Evolutionary conservation across 2,113 vertebrate genomes (phyloP), one percentile per base, ranked within the genome.

Genomic region (Lepus europaeus): DNA sequence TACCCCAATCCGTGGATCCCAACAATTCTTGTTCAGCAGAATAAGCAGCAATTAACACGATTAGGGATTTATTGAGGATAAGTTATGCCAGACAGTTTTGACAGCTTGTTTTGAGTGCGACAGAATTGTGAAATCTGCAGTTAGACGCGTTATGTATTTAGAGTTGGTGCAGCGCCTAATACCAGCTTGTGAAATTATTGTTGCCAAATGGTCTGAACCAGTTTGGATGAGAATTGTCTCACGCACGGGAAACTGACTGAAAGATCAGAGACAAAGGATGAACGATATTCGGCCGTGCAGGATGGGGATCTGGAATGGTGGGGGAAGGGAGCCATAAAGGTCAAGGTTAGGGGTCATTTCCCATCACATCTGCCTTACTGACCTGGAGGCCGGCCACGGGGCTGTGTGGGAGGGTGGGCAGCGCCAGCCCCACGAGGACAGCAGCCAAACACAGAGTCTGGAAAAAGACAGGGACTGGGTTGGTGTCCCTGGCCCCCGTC

Each of bases 21-120:
- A 53, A 94, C 87, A 36, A 77, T 94, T 53, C 91, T 72, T 49
- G 87, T 83, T 91, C 89, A 49, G 89, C 13, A 83, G 89, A 90
- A 88, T 94, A 53, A 94, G 96, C 95, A 92, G 90, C 93, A 93
- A 94, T 96, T 90, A 97, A 68, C 78, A 66, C 81, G 87, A 83
- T 56, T 25, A 59, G 91, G 96, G 96, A 96, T 95, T 94, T 96
- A 91, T 93, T 33, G 73, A 83, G 93, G 96, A 86, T 96, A 86
- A 97, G 95, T 90, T 92, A 92, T 93, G 95, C 97, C 97, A 97
- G 95, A 66, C 90, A 20, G 90, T 84, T 87, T 29, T 90, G 95
- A 96, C 95, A 94, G 95, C 96, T 94, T 94, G 94, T 86, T 96
- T 77, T 19, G 90, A 93, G 92, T 87, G 90, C 87, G 94, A 91